Evolutionary conservation across 2,888 invertebrate species (phyloP).

Genomic region (Tortricodes alternella): DNA sequence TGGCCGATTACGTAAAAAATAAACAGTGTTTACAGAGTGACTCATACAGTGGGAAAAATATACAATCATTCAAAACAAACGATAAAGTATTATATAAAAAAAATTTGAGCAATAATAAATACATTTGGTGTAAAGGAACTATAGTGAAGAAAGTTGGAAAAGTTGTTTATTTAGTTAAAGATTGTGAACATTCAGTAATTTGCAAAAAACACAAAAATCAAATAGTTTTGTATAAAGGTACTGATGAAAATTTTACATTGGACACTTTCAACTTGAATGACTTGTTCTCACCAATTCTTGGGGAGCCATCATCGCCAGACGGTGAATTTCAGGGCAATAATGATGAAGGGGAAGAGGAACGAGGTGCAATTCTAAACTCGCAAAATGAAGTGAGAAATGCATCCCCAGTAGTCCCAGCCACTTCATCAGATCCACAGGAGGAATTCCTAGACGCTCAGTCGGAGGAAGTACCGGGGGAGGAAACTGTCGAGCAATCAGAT

Average conservation of each 20-base stretch:
- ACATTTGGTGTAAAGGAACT: constrained; percentile 29
- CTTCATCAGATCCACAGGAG: no score
- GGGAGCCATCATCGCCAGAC: background rate
- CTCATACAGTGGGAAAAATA: constrained; percentile 7
- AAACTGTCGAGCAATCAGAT: background rate
- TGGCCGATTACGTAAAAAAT: constrained; percentile 16
- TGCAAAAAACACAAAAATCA: constrained; percentile 28
- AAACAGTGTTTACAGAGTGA: constrained; percentile 35
- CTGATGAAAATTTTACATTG: background rate
- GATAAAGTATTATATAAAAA: constrained; percentile 30
- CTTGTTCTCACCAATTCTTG: background rate
- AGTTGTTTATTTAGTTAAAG: constrained; percentile 24
- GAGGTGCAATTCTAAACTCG: background rate
- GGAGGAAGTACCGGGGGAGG: background rate
- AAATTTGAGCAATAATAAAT: constrained; percentile 20
- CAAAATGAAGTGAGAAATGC: background rate
- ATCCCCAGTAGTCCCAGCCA: background rate
- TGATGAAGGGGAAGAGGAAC: background rate
- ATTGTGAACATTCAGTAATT: background rate
- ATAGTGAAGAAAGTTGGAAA: constrained; percentile 27
- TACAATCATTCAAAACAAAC: background rate
- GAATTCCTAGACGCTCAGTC: background rate
- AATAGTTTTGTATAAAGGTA: background rate
- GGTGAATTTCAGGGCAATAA: background rate
- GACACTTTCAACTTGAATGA: background rate